These are phyloP conservation scores for Sialis lutaria DNA, from an alignment of 2,888 invertebrate species.

Conservation along the genomic window DNA sequence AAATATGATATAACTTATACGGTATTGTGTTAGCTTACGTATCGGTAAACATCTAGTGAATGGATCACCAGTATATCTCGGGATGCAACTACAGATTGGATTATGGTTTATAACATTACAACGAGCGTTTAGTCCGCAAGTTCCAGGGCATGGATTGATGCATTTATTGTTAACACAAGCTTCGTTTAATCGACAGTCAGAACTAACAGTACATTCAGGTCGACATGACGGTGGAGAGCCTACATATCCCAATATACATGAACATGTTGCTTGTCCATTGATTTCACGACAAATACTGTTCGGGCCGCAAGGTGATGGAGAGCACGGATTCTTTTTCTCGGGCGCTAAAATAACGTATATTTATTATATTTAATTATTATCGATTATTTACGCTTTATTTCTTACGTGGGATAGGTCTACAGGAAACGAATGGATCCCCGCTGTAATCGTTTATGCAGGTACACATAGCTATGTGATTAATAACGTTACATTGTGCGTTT, in stretches of 20 bases:
- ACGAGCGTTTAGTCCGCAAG: slow-evolving; percentile 35
- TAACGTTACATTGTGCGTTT: slow-evolving; percentile 56
- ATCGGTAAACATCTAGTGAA: slow-evolving; percentile 26
- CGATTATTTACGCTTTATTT: slow-evolving; percentile 2
- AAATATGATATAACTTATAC: not conserved
- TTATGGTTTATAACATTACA: slow-evolving; percentile 41
- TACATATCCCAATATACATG: slow-evolving; percentile 47
- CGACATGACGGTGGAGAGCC: slow-evolving; percentile 59
- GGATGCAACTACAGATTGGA: slow-evolving; percentile 39
- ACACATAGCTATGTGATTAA: slow-evolving; percentile 65
- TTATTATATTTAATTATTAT: not conserved
- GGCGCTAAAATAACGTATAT: slow-evolving; percentile 7
- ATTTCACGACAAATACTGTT: slow-evolving; percentile 53
- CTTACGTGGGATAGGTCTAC: slow-evolving; percentile 33
- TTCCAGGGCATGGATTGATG: slow-evolving; percentile 53
- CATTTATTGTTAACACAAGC: slow-evolving; percentile 59
- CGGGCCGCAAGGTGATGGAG: slow-evolving; percentile 44
- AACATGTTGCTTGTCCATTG: slow-evolving; percentile 46
- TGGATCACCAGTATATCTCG: slow-evolving; percentile 37
- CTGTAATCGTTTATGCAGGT: slow-evolving; percentile 49
- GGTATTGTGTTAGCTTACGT: slow-evolving; percentile 11
- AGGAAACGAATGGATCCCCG: slow-evolving; percentile 55
- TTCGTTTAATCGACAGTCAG: slow-evolving; percentile 45
- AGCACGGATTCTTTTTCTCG: slow-evolving; percentile 27
- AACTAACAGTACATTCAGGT: slow-evolving; percentile 51